These are phyloP conservation scores for Centropus unirufus DNA, from an alignment of 2,113 vertebrate genomes.

Conservation along the genomic window DNA sequence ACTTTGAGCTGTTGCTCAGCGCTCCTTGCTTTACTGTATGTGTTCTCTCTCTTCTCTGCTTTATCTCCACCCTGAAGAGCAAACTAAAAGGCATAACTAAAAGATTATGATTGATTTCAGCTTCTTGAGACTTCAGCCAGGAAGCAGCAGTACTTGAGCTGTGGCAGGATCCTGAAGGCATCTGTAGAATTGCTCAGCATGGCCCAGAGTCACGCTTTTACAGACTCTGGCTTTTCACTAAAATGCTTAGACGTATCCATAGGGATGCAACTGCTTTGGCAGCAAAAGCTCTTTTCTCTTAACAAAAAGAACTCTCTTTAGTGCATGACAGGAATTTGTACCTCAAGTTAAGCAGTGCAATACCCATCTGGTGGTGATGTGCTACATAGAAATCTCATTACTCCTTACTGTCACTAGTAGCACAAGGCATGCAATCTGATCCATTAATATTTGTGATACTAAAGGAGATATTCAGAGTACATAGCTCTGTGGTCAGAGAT, in stretches of 20 bases:
- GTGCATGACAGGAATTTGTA: background rate
- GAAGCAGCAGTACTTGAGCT: background rate
- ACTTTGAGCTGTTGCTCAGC: background rate
- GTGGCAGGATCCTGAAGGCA: background rate
- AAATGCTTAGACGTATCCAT: background rate
- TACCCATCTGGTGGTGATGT: background rate
- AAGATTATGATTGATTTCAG: background rate
- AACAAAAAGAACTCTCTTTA: background rate
- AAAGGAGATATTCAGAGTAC: background rate
- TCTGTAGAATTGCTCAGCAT: background rate
- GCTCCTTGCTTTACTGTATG: background rate
- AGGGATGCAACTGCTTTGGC: background rate
- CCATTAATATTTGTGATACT: background rate
- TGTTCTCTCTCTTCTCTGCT: background rate
- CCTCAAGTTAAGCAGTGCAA: background rate
- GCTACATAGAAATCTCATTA: background rate
- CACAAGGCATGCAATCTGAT: background rate
- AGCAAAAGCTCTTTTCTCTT: background rate
- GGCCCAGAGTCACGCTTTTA: background rate
- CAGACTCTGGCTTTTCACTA: background rate
- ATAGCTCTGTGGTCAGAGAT: background rate
- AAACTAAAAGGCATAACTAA: background rate
- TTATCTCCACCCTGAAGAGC: background rate
- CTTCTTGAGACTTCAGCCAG: background rate
- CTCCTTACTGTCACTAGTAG: background rate